These are phyloP conservation scores for Metacarcinus magister DNA, from an alignment of 2,888 invertebrate species.

Conservation along the genomic window DNA sequence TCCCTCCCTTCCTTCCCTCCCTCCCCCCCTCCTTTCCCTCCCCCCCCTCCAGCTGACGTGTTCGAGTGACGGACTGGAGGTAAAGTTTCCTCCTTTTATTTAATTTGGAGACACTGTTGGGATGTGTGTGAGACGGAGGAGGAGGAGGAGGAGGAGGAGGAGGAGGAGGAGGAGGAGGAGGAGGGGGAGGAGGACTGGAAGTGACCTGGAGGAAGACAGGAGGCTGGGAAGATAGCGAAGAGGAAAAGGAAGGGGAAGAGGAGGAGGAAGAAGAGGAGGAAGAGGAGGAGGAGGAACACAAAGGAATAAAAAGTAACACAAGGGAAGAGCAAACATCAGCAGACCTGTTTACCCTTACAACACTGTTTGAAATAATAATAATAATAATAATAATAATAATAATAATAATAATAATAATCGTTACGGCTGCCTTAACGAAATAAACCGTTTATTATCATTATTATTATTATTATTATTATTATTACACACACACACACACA, in stretches of 20 bases:
- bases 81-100: not conserved
- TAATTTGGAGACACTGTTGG: not conserved
- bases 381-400: too few relatives aligned
- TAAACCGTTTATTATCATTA: not conserved
- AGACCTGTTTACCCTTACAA: too few relatives aligned
- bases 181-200: not conserved
- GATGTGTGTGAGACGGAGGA: conserved; percentile 1
- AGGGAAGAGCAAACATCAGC: too few relatives aligned
- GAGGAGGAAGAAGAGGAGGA: not conserved
- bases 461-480: not conserved
- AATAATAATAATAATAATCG: too few relatives aligned
- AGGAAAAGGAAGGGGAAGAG: not conserved
- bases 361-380: too few relatives aligned
- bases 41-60: not conserved
- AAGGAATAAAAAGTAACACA: too few relatives aligned
- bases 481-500: not conserved
- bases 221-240: not conserved
- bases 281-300: not conserved
- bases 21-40: not conserved
- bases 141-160: conserved; percentile 41
- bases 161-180: not conserved
- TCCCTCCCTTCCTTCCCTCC: not conserved
- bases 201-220: not conserved
- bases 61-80: not conserved
- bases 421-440: not conserved